Evolutionary conservation across 2,888 invertebrate species (phyloP), one percentile per base, ranked within the genome.

Genomic region (Lasius fuliginosus): DNA sequence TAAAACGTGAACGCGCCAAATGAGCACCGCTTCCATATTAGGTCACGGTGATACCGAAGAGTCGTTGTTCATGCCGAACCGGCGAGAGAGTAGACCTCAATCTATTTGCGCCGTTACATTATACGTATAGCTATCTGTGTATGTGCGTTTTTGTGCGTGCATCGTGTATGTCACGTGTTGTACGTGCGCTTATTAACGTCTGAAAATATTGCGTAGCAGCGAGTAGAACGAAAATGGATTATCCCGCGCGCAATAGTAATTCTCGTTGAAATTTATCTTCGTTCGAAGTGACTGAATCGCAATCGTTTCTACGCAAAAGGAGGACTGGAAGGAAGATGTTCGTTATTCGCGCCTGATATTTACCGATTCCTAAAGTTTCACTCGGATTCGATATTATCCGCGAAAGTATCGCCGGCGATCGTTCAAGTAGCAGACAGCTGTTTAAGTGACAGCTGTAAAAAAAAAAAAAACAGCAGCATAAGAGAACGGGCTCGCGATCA

Each of bases 1-100:
- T 93, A 92, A 94, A 94, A 93, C 90, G 91, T 86, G 87, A 91
- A 90, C 91, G 89, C 89, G 86, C 90, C 90, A 92, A 93, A 93
- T 91, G 91, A 92, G 90, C 88, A 89, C 89, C 90, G 85, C 85
- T 89, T 87, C 92, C 92, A 92, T 93, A 92, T 92, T 91, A 87
- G 92, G 92, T 67, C 56, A 27, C 60, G 85, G 64, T 69, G 74
- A 86, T 89, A 65, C 65, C 82, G 85, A 84, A 83, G 74, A 77
- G 69, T 77, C 77, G 68, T 77, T 77, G 77, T 77, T 68, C 77
- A 68, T 77, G 68, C 77, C 68, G 77, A 77, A 77, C 53, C 67
- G 33, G 68, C 67, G 56, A 77, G 68, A 68, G 77, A 62, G 84
- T 84, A 82, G 85, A 83, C 87, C 89, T 88, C 87, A 82, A 89